Percentiles rank a stretch among this genome's conserved stretches.
Evolutionary conservation across 2,888 invertebrate genomes (phyloP).

Genomic region (Perizoma affinitatum): DNA sequence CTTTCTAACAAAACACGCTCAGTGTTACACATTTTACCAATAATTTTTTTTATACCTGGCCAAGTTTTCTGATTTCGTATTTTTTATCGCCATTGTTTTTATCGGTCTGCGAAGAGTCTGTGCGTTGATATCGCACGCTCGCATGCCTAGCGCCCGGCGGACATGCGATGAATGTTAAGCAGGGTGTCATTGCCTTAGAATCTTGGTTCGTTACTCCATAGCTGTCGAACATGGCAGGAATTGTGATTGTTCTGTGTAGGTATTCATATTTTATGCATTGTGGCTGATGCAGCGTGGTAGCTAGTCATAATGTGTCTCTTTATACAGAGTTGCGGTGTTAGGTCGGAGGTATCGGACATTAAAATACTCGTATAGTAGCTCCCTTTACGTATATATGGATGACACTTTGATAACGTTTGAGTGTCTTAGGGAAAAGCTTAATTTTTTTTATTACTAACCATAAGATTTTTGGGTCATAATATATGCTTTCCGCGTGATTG

Average conservation of each 20-base stretch:
- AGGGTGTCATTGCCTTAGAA: constrained; percentile 47
- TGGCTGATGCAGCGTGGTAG: not conserved
- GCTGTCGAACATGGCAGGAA: constrained; percentile 23
- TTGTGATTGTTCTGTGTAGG: constrained; percentile 13
- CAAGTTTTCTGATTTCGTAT: too few species aligned
- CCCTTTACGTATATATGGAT: too few species aligned
- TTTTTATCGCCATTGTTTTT: not conserved
- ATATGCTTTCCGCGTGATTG: too few species aligned
- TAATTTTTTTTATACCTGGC: too few species aligned
- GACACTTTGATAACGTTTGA: too few species aligned
- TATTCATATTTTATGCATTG: constrained; percentile 19
- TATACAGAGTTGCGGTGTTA: not conserved
- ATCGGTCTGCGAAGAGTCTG: constrained; percentile 27
- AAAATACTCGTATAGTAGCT: too few species aligned
- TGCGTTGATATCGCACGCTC: constrained; percentile 21
- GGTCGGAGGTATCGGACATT: too few species aligned
- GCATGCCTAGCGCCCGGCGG: constrained; percentile 2
- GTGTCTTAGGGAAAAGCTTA: too few species aligned
- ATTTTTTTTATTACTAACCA: too few species aligned
- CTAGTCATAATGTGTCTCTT: not conserved
- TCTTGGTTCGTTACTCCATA: constrained; percentile 48
- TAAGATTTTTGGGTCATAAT: too few species aligned
- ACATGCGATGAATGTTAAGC: constrained; percentile 53
- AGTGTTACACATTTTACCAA: not conserved
- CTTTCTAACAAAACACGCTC: constrained; percentile 8